Base-by-base conservation (phyloP, 2,797 vertebrate genomes). In the Schizothorax lantsangensis region DNA sequence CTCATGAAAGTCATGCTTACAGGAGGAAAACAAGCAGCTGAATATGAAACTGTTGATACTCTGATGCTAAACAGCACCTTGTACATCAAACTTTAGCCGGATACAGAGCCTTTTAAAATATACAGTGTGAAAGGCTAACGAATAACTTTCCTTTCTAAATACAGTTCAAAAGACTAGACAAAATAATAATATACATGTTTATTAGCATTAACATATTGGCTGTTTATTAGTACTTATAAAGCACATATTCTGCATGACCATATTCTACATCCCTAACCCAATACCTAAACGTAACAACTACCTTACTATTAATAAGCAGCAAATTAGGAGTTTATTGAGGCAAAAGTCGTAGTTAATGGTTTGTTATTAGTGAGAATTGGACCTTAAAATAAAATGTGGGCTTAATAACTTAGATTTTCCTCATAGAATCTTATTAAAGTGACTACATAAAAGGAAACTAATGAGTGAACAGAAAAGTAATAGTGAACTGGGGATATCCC, bases 71-170 rank as follows among this genome's bases (percentile, higher is more conserved):
- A 52, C 30, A 68, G 11, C 33, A 43, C 21, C 3, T 5, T 59
- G 38, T 11, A n/a, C 38, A 52, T 36, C 21, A 5, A 26, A 59
- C 40, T 57, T 45, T n/a, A 64, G 36, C 21, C 26, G 30, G 40
- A 57, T 79, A 79, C 66, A 79, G 21, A 66, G 43, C 43, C 40
- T 49, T 38, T 54, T 36, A 7, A 23, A 78, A 72, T 54, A 36
- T 40, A 59, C 21, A 68, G 23, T 36, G 14, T 15, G 0, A 79
- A 66, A 79, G 36, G 40, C 78, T 64, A 74, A 81, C 43, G n/a
- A 84, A 40, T 79, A n/a, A 54, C 17, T 68, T 84, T 73, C 8
- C n/a, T 79, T 72, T 26, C 23, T 47, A 74, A 84, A 52, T n/a
- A 82, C 21, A 38, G 40, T 30, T 14, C 3, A 45, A 83, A 73